Base-by-base conservation (phyloP, 2,113 vertebrate genomes). In the Nansenia antarctica region DNA sequence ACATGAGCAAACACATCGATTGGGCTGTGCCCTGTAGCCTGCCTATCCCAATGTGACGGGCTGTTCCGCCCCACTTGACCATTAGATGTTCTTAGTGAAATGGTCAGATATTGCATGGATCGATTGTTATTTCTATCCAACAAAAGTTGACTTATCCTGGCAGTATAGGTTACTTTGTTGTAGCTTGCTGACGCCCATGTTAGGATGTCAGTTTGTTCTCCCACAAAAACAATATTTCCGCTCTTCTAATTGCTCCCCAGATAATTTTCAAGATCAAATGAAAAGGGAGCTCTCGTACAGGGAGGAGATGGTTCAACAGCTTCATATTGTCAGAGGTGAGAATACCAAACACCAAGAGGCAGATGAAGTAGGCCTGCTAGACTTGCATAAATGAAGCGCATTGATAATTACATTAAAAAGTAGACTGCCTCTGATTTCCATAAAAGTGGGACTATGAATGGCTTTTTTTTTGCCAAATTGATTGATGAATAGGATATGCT, bases 211-310 rank as follows among this genome's bases (percentile, higher is more conserved):
- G 12, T 8, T 1, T 30, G 29, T 34, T 20, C 20, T 12, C 3
- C 20, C n/a, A 35, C 0, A 22, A 5, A 24, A 34, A 60, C 1
- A 34, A 4, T 3, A 22, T 11, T 20, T 34, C 5, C 18, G 15
- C 55, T 60, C 20, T 60, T 22, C 18, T 34, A 35, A 60, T 45
- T 73, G 45, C 37, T 67, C 84, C 84, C 65, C 90, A 99, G 97
- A 99, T 92, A 99, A 98, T 88, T 99, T 99, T 85, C 96, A 99
- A 90, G 96, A 98, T 89, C 97, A 99, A 87, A 99, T 99, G 97
- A 99, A 99, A 83, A 90, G 96, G 85, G 97, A 99, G 84, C 92
- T 99, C 79, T 96, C 97, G 47, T 98, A 98, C 82, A 90, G 97
- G 76, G 97, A 98, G 77, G 96, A 98, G 87, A 98, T 99, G 97